Base-by-base conservation (phyloP, 2,113 vertebrate species). In the Trochalopteron elliotii region DNA sequence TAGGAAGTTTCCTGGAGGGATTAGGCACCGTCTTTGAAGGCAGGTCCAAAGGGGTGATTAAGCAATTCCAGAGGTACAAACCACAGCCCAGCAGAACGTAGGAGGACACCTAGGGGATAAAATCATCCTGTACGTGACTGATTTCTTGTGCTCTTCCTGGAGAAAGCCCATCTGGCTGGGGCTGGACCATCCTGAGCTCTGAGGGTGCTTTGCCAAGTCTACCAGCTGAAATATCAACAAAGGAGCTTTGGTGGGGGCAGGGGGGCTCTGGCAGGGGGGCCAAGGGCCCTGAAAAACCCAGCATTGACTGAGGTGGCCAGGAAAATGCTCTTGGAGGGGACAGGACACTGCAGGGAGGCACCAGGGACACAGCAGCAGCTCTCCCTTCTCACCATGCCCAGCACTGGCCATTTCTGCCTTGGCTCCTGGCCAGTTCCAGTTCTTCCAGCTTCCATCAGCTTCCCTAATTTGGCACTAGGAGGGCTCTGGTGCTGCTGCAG, bases 341-440 rank as follows among this genome's bases (percentile, higher is more conserved):
- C 0, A 3, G 61, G 81, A 3, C 27, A 28, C 56, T 39, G 61
- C 20, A 15, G 53, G 47, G 37, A 10, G 35, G 15, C 45, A 13
- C 20, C 0, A 2, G 50, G 47, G 42, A 31, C 2, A 2, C 59
- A n/a, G 63, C 61, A 47, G 45, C 23, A 12, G 42, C 16, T 49
- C 14, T 56, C 31, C 22, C 70, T 57, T 4, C 59, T 28, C 47
- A 10, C 37, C 11, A 0, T 10, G 17, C 52, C 45, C 42, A 55
- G 18, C 0, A 0, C 1, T 15, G n/a, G n/a, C 13, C 16, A 9
- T 39, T 9, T 25, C 82, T 3, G 9, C 2, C 0, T 55, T 6
- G 27, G 44, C 40, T 86, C 37, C 70, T 24, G 47, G 10, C 4
- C 42, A 37, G 23, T 25, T 49, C 45, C 47, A 49, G 47, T 25